Percentiles rank a stretch among this genome's conserved stretches.
phyloP scores from a whole-genome alignment of 2,797 vertebrate genomes.

The Crax fasciolata region DNA sequence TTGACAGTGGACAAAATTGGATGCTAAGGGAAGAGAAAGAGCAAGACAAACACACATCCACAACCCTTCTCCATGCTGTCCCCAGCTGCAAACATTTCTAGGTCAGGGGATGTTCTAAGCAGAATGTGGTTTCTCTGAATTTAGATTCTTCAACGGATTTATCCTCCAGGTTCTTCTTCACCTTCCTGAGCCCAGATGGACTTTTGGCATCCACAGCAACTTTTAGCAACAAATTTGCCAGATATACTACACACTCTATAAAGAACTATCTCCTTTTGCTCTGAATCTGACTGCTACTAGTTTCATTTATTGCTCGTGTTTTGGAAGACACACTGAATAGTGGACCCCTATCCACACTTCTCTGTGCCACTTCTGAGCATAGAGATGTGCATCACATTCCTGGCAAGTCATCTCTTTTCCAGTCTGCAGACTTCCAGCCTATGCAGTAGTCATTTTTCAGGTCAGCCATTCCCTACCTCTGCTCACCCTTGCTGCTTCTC shows the following conservation, averaged over 20 bases:
- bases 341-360: not conserved
- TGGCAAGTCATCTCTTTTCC: not conserved
- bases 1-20: not conserved
- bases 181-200: not conserved
- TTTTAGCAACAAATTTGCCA: not conserved
- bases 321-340: not conserved
- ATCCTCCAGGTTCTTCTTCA: not conserved
- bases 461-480: not conserved
- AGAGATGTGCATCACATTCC: not conserved
- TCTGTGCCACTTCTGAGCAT: not conserved
- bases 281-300: not conserved
- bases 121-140: fast-evolving
- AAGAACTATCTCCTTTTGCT: not conserved
- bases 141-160: not conserved
- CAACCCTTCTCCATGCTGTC: not conserved
- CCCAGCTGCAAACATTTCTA: not conserved
- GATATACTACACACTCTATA: not conserved
- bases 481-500: not conserved
- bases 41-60: not conserved
- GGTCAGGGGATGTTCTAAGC: not conserved
- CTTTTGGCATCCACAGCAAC: not conserved
- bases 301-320: not conserved
- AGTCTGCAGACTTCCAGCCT: not conserved
- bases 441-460: not conserved
- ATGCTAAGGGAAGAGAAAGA: not conserved